Evolutionary conservation across 1,140 invertebrate species (phyloP).

Genomic region (Pseudachorutes palmiensis): DNA sequence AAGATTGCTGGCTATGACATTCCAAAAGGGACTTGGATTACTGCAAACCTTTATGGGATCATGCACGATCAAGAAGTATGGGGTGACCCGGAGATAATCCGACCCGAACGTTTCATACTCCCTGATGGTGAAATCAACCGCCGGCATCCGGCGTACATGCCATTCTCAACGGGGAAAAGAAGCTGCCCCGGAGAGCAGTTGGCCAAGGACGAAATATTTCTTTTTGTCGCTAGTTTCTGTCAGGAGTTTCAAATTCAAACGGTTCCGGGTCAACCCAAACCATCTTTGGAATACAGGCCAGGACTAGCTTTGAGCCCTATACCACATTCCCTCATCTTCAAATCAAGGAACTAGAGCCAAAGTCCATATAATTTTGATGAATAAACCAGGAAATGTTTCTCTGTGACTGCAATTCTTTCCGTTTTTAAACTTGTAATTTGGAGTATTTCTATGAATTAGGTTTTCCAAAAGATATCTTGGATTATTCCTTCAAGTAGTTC

Average conservation of each 20-base stretch:
- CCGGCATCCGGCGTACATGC: slow-evolving; percentile 78
- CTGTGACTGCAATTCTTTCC: too few species aligned
- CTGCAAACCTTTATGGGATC: slow-evolving; percentile 44
- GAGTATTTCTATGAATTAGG: too few species aligned
- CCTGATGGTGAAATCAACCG: slow-evolving; percentile 53
- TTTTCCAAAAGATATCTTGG: too few species aligned
- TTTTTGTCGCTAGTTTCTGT: slow-evolving; percentile 10
- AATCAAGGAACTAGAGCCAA: background rate
- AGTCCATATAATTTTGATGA: too few species aligned
- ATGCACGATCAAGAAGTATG: slow-evolving; percentile 43
- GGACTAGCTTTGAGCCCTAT: background rate
- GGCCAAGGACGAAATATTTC: slow-evolving; percentile 7
- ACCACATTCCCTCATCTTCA: background rate
- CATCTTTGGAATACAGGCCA: background rate
- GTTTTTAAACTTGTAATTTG: too few species aligned
- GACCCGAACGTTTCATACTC: slow-evolving; percentile 45
- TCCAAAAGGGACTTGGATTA: slow-evolving; percentile 41
- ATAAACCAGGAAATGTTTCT: too few species aligned
- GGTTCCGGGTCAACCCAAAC: background rate
- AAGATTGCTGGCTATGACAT: slow-evolving; percentile 40
- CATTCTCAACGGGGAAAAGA: slow-evolving; percentile 48
- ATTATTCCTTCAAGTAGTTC: too few species aligned
- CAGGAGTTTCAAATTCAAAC: slow-evolving; percentile 1
- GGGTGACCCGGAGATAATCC: slow-evolving; percentile 43
- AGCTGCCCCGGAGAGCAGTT: slow-evolving; percentile 13